Evolutionary conservation across 1,140 invertebrate species (phyloP).

Genomic region (Diabrotica undecimpunctata): DNA sequence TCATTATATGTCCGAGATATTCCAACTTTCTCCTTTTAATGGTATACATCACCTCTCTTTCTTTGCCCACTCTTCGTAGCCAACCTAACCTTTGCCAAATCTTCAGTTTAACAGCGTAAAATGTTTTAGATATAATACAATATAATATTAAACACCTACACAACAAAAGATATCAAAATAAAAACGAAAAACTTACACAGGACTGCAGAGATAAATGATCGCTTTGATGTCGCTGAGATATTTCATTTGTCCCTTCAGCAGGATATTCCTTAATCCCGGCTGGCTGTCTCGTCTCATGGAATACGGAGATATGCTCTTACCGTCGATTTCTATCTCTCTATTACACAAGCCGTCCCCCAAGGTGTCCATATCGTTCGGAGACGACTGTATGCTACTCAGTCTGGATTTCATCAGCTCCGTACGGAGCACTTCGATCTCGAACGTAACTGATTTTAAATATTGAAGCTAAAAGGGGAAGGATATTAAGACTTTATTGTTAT

Average conservation of each 20-base stretch:
- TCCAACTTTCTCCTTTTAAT: too few relatives aligned
- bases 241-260: slow-evolving; percentile 82
- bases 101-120: too few relatives aligned
- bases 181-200: slow-evolving; percentile 61
- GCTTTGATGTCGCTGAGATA: slow-evolving; percentile 73
- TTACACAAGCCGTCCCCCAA: slow-evolving; percentile 18
- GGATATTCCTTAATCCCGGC: slow-evolving; percentile 60
- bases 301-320: slow-evolving; percentile 51
- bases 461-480: slow-evolving; percentile 49
- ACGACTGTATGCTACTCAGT: slow-evolving; percentile 2
- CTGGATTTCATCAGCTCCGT: slow-evolving; percentile 26
- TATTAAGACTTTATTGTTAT: not conserved
- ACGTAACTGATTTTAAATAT: slow-evolving; percentile 60
- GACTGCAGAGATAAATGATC: slow-evolving; percentile 80
- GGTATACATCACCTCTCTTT: too few relatives aligned
- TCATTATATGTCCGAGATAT: too few relatives aligned
- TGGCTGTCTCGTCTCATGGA: slow-evolving; percentile 58
- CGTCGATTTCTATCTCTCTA: slow-evolving; percentile 36
- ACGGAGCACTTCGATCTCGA: slow-evolving; percentile 58
- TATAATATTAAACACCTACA: too few relatives aligned
- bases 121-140: too few relatives aligned
- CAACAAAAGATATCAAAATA: not conserved
- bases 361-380: slow-evolving; percentile 16
- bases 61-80: too few relatives aligned
- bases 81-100: too few relatives aligned